Conservation (phyloP, 2,113 vertebrate species). For the Crotalus tigris region DNA sequence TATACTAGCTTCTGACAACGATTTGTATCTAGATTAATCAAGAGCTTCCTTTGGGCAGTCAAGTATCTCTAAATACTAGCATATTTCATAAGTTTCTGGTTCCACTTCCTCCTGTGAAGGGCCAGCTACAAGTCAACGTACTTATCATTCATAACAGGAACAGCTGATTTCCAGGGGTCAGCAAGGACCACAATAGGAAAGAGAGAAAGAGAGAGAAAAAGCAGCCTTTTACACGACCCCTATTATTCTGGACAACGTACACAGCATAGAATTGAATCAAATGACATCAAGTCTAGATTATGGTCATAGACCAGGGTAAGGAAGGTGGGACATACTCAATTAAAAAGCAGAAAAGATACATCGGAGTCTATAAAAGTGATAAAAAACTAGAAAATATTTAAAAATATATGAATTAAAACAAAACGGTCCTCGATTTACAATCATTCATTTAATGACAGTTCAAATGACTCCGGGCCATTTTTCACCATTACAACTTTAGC, state of each 20-base stretch:
- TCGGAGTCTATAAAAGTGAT: neutral
- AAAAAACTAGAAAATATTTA: neutral
- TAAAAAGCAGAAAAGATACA: neutral
- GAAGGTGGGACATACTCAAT: neutral
- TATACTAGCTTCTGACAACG: constrained; percentile 9
- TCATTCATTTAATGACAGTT: no score
- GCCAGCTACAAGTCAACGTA: neutral
- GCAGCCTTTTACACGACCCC: neutral
- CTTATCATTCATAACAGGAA: neutral
- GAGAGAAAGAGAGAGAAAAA: neutral
- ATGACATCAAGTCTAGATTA: neutral
- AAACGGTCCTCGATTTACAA: no score
- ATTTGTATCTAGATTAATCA: constrained; percentile 43
- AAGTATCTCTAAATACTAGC: constrained; percentile 38
- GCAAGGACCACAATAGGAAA: neutral
- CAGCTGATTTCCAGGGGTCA: neutral
- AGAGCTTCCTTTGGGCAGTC: constrained; percentile 44
- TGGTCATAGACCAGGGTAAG: neutral
- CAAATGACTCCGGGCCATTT: no score
- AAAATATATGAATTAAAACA: neutral
- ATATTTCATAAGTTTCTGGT: constrained; percentile 26
- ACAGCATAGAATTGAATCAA: neutral
- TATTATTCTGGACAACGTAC: neutral
- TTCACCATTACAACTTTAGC: no score
- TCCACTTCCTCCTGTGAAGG: neutral